Conservation (phyloP, 2,888 invertebrate genomes). For the Danaus chrysippus region DNA sequence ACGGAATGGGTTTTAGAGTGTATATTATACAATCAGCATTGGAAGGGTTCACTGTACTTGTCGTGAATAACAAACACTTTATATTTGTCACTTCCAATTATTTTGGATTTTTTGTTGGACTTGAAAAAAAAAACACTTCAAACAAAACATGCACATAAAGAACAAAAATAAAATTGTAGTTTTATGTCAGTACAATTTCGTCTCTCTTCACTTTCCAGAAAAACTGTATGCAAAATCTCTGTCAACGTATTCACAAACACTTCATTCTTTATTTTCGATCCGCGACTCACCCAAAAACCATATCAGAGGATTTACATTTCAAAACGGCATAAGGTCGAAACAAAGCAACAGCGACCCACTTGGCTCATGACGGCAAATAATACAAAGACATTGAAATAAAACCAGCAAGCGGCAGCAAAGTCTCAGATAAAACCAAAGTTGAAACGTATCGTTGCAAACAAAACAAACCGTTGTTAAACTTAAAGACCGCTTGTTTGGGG, state of each 20-base stretch:
- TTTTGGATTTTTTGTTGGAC: neutral
- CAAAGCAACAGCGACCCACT: conserved; percentile 29
- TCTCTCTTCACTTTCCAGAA: neutral
- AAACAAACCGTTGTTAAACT: conserved; percentile 24
- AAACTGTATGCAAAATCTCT: neutral
- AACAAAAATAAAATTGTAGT: neutral
- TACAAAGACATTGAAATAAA: conserved; percentile 31
- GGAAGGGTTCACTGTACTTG: conserved; percentile 26
- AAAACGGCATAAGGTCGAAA: conserved; percentile 30
- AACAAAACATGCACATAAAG: neutral
- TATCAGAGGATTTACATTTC: conserved; percentile 28
- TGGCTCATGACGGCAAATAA: conserved; percentile 29
- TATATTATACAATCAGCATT: conserved; percentile 24
- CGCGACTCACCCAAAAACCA: conserved; percentile 12
- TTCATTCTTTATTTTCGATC: neutral
- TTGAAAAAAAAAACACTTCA: neutral
- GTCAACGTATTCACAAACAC: conserved; percentile 1
- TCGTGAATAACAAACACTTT: conserved; percentile 12
- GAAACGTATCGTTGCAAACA: conserved; percentile 29
- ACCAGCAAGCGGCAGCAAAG: conserved; percentile 28
- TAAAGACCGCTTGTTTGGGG: conserved; percentile 25
- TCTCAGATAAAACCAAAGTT: conserved; percentile 26
- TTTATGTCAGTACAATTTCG: neutral
- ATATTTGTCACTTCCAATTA: neutral
- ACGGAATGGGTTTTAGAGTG: conserved; percentile 31